Evolutionary conservation across 2,797 vertebrate genomes (phyloP).

Genomic region (Peromyscus aztecus): DNA sequence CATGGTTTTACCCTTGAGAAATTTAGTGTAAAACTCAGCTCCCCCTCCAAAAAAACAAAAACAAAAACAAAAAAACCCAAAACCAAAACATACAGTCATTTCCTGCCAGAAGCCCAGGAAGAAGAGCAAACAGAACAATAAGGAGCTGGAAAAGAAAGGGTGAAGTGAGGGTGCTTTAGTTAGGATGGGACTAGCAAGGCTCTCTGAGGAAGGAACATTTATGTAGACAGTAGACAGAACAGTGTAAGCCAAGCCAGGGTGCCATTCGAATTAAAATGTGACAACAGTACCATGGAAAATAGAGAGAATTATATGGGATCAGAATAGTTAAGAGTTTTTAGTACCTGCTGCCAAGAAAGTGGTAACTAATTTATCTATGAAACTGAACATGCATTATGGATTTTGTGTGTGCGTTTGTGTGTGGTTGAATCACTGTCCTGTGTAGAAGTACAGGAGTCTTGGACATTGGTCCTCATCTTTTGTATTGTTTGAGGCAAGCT

Average conservation of each 20-base stretch:
- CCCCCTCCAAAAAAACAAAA: too few species aligned
- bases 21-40: background rate
- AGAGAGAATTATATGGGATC: background rate
- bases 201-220: background rate
- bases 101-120: background rate
- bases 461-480: background rate
- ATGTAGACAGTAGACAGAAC: background rate
- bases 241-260: background rate
- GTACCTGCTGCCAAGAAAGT: background rate
- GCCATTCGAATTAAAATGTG: slow-evolving; percentile 36
- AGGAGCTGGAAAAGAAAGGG: background rate
- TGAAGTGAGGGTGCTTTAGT: background rate
- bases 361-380: background rate
- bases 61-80: too few species aligned
- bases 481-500: background rate
- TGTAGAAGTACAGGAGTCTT: background rate
- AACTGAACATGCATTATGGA: background rate
- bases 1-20: background rate
- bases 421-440: background rate
- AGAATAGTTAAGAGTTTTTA: slow-evolving; percentile 22
- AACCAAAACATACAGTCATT: background rate
- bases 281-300: background rate
- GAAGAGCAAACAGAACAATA: slow-evolving; percentile 9
- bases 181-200: background rate
- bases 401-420: background rate